Evolutionary conservation across 2,888 invertebrate genomes (phyloP), one percentile per base, ranked within the genome.

Genomic region (Troides helena): DNA sequence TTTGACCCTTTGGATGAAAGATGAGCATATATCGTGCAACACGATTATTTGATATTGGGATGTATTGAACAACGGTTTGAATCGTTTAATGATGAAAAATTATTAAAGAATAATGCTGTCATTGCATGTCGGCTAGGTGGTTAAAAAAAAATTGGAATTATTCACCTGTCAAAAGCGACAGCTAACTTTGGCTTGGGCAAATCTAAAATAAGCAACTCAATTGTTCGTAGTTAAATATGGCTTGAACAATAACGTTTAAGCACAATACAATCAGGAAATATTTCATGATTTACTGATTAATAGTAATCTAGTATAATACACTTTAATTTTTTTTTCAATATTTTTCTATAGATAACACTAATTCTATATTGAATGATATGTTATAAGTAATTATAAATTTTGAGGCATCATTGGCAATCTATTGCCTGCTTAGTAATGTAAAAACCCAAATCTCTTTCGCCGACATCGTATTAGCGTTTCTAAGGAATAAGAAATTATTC

Each of bases 1-100:
- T 90, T 86, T 91, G 90, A 90, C 88, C 85, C 78, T 72, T 61
- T 50, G 68, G 62, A 67, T 70, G 67, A 67, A 71, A 71, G 70
- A 71, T 67, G 67, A 56, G 65, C 67, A 71, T 71, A 71, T 71
- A 68, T 71, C 70, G 70, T 70, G 70, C 70, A 70, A 71, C 67
- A 71, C 67, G 67, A 71, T 65, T 71, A 61, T n/a, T 46, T 53
- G 66, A 63, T 66, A 50, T 67, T 62, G 36, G 60, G 39, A 63
- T 59, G 58, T 53, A 66, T 59, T 58, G 66, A 62, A 66, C 66
- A 59, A 59, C 66, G 56, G n/a, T 30, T n/a, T 57, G 56, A 7
- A 59, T 46, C 46, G 59, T 66, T 53, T 53, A 53, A 53, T 6
- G 21, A 60, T 36, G 60, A 53, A 53, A 53, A 53, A n/a, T 53